Evolutionary conservation across 1,140 invertebrate genomes (phyloP).

Genomic region (Microvelia longipes): DNA sequence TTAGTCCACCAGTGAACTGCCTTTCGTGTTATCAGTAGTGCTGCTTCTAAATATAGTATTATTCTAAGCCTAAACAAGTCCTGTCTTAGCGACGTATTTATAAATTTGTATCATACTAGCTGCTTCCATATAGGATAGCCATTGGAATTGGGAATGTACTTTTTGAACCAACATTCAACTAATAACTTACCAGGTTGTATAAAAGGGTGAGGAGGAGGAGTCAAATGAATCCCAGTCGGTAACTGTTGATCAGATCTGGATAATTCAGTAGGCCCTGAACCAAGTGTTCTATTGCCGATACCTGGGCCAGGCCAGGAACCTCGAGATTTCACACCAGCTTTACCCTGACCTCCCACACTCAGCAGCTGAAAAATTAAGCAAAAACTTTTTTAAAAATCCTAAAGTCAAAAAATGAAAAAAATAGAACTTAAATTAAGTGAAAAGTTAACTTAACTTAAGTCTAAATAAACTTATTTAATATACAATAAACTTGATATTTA

Average conservation of each 20-base stretch:
- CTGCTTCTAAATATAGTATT: too few species aligned
- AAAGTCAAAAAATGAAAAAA: background rate
- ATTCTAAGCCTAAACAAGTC: too few species aligned
- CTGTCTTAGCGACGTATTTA: too few species aligned
- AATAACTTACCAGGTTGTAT: conserved; percentile 8
- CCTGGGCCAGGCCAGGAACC: conserved; percentile 70
- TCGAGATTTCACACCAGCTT: conserved; percentile 54
- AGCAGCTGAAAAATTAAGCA: conserved; percentile 40
- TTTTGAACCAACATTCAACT: too few species aligned
- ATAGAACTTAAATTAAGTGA: background rate
- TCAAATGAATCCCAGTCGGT: conserved; percentile 4
- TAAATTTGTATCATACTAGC: too few species aligned
- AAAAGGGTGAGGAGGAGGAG: conserved; percentile 8
- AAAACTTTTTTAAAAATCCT: conserved; percentile 1
- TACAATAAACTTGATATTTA: too few species aligned
- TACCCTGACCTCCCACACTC: conserved; percentile 43
- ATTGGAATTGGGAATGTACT: too few species aligned
- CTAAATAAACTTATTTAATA: background rate
- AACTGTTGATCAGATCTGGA: conserved; percentile 71
- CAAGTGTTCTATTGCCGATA: conserved; percentile 25
- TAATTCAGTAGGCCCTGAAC: conserved; percentile 45
- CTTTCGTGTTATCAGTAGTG: too few species aligned
- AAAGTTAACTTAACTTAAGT: background rate
- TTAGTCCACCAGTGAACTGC: too few species aligned
- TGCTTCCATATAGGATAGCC: too few species aligned